Percentiles rank a stretch among this genome's conserved stretches.
Evolutionary conservation across 2,888 invertebrate genomes (phyloP).

Genomic region (Chaitophorus viminalis): DNA sequence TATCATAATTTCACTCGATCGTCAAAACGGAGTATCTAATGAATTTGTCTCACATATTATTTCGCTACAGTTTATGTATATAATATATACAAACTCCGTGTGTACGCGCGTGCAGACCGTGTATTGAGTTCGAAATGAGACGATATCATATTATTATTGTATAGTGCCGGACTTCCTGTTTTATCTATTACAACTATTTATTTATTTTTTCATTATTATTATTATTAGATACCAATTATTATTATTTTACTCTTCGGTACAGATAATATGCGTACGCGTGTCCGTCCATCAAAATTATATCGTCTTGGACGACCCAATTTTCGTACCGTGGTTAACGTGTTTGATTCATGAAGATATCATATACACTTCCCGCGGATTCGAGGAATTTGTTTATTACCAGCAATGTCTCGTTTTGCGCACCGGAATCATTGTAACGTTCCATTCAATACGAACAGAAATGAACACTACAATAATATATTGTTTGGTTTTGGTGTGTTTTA

Average conservation of each 20-base stretch:
- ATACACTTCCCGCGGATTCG: background rate
- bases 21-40: slow-evolving; percentile 39
- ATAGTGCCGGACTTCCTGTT: background rate
- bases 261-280: background rate
- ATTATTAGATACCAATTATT: background rate
- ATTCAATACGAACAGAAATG: background rate
- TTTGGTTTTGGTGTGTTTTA: background rate
- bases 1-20: slow-evolving; percentile 28
- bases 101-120: background rate
- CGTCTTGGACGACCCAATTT: background rate
- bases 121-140: background rate
- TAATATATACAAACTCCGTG: background rate
- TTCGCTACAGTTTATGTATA: slow-evolving; percentile 28
- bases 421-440: background rate
- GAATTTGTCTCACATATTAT: slow-evolving; percentile 49
- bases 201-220: background rate
- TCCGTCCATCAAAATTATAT: background rate
- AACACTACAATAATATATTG: no score
- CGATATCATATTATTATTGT: background rate
- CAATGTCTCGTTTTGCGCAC: background rate
- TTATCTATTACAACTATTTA: background rate
- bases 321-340: background rate
- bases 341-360: background rate
- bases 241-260: background rate
- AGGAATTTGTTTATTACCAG: background rate